Conservation (phyloP, 1,140 invertebrate species). For the Chelonus insularis region DNA sequence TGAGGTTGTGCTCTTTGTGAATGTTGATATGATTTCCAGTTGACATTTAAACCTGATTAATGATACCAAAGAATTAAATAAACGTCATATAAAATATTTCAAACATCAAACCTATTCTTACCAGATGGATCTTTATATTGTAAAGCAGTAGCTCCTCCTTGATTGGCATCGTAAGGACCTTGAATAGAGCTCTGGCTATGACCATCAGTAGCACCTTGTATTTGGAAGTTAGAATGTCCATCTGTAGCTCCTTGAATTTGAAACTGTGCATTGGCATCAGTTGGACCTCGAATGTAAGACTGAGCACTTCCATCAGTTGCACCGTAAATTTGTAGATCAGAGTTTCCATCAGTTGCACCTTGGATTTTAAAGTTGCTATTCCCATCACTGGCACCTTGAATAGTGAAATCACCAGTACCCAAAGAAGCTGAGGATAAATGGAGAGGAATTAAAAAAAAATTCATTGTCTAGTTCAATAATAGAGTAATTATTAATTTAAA, state of each 20-base stretch:
- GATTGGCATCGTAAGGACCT: slow-evolving; percentile 39
- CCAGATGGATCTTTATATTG: slow-evolving; percentile 53
- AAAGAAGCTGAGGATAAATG: too few relatives aligned
- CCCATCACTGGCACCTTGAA: slow-evolving; percentile 51
- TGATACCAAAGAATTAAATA: background rate
- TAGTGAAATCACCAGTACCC: slow-evolving; percentile 45
- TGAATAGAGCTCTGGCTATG: slow-evolving; percentile 46
- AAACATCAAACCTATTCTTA: too few relatives aligned
- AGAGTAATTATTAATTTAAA: too few relatives aligned
- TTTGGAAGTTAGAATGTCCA: slow-evolving; percentile 34
- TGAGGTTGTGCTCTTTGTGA: slow-evolving; percentile 32
- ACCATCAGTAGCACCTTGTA: slow-evolving; percentile 36
- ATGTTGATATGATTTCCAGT: slow-evolving; percentile 51
- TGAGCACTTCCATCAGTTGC: slow-evolving; percentile 36
- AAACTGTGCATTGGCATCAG: slow-evolving; percentile 33
- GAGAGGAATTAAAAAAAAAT: too few relatives aligned
- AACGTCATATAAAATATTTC: background rate
- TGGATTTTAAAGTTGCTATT: slow-evolving; percentile 51
- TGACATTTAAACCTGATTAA: slow-evolving; percentile 47
- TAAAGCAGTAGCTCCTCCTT: slow-evolving; percentile 40
- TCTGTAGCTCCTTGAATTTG: slow-evolving; percentile 30
- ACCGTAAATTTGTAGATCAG: slow-evolving; percentile 30
- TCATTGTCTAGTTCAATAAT: too few relatives aligned
- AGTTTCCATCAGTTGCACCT: slow-evolving; percentile 42
- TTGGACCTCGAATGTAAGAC: slow-evolving; percentile 46